Evolutionary conservation across 2,888 invertebrate genomes (phyloP).

Genomic region (Epinotia brunnichana): DNA sequence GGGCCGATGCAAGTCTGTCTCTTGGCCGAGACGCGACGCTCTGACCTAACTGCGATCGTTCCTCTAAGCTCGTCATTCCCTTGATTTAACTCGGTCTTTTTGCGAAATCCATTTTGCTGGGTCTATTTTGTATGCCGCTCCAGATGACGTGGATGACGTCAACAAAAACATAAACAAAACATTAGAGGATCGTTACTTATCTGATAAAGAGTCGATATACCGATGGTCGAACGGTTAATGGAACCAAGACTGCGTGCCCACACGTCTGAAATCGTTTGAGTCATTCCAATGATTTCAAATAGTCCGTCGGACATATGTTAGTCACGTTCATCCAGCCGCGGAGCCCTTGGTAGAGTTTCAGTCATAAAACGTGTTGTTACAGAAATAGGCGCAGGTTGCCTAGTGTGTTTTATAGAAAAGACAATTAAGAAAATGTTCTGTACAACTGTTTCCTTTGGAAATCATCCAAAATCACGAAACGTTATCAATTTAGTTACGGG

Average conservation of each 20-base stretch:
- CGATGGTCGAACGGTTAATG: neutral
- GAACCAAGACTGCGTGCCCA: neutral
- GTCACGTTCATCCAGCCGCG: neutral
- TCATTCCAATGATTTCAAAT: conserved; percentile 11
- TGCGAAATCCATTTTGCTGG: conserved; percentile 17
- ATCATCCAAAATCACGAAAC: conserved; percentile 72
- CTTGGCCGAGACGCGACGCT: conserved; percentile 55
- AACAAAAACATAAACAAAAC: conserved; percentile 56
- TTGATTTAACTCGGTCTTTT: conserved; percentile 28
- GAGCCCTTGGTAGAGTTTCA: conserved; percentile 53
- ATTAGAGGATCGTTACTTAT: conserved; percentile 45
- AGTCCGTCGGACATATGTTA: conserved; percentile 5
- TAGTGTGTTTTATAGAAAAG: conserved; percentile 70
- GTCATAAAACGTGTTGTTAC: conserved; percentile 59
- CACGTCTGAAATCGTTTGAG: conserved; percentile 11
- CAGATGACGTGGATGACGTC: conserved; percentile 44
- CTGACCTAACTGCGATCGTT: conserved; percentile 35
- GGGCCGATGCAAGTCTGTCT: conserved; percentile 59
- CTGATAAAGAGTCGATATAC: conserved; percentile 24
- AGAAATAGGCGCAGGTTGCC: conserved; percentile 72
- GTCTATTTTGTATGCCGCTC: conserved; percentile 21
- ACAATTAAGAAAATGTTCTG: conserved; percentile 74
- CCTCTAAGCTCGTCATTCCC: conserved; percentile 23
- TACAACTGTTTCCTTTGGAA: conserved; percentile 77
- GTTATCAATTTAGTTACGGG: conserved; percentile 72